Percentiles rank a stretch among this genome's conserved stretches.
These are phyloP conservation scores for Clinocottus analis DNA, from an alignment of 2,113 vertebrate species.

Conservation along the genomic window DNA sequence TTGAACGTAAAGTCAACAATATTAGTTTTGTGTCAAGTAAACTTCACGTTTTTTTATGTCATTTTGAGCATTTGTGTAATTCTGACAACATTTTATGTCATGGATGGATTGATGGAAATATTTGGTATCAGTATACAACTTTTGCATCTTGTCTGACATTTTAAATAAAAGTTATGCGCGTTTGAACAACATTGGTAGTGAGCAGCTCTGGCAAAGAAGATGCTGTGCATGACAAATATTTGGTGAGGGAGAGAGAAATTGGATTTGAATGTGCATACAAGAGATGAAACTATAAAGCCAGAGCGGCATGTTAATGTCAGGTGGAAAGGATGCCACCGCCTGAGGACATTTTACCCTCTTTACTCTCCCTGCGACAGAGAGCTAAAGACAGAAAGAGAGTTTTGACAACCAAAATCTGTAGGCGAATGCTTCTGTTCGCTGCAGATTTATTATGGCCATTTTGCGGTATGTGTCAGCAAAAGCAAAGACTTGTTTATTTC, in stretches of 20 bases:
- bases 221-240: conserved; percentile 45
- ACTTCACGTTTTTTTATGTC: neutral
- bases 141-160: conserved; percentile 5
- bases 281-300: conserved; percentile 38
- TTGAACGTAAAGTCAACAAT: too few relatives aligned
- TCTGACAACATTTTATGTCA: neutral
- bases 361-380: conserved; percentile 4
- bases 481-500: conserved; percentile 28
- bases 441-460: conserved; percentile 7
- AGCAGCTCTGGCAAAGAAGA: conserved; percentile 21
- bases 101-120: neutral
- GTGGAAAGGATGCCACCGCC: conserved; percentile 13
- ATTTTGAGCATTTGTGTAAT: neutral
- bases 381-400: neutral
- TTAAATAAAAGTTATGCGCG: neutral
- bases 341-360: conserved; percentile 20
- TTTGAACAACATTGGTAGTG: conserved; percentile 27
- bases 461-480: conserved; percentile 1
- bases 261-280: conserved; percentile 45
- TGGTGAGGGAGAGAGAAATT: conserved; percentile 41
- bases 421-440: neutral
- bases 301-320: conserved; percentile 52
- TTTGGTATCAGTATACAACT: too few relatives aligned
- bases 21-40: neutral
- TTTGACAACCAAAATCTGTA: conserved; percentile 24